A percentile compares a stretch with the other conserved stretches of the same genome.
Evolutionary conservation across 2,888 invertebrate species (phyloP).

Genomic region (Nephrotoma guestfalica): DNA sequence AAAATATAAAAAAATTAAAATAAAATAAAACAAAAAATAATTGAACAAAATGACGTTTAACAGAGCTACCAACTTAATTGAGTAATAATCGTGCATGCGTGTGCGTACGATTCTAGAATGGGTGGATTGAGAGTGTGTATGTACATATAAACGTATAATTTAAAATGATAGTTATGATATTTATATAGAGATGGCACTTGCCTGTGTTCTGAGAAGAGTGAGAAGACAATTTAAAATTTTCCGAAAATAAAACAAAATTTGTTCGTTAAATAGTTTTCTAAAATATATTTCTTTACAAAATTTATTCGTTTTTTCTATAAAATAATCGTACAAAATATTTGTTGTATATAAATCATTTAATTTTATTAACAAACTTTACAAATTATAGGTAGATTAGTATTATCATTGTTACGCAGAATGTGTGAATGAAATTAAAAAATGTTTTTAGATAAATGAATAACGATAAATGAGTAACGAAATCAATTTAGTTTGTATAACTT

Average conservation of each 20-base stretch:
- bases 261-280: background rate
- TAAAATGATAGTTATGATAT: too few relatives aligned
- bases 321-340: background rate
- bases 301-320: background rate
- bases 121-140: too few relatives aligned
- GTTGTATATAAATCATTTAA: background rate
- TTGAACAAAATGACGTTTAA: constrained; percentile 1
- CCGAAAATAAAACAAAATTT: background rate
- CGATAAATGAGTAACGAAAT: background rate
- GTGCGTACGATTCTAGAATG: too few relatives aligned
- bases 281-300: background rate
- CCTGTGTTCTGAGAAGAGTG: background rate
- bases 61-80: background rate
- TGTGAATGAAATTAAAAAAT: background rate
- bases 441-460: background rate
- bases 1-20: background rate
- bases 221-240: background rate
- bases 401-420: background rate
- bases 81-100: background rate
- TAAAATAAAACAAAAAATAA: background rate
- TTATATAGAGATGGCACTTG: background rate
- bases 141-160: too few relatives aligned
- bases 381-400: background rate
- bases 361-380: background rate
- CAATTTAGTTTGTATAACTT: background rate